These are phyloP conservation scores for Plagiodera versicolora DNA, from an alignment of 2,888 invertebrate genomes.

Conservation along the genomic window DNA sequence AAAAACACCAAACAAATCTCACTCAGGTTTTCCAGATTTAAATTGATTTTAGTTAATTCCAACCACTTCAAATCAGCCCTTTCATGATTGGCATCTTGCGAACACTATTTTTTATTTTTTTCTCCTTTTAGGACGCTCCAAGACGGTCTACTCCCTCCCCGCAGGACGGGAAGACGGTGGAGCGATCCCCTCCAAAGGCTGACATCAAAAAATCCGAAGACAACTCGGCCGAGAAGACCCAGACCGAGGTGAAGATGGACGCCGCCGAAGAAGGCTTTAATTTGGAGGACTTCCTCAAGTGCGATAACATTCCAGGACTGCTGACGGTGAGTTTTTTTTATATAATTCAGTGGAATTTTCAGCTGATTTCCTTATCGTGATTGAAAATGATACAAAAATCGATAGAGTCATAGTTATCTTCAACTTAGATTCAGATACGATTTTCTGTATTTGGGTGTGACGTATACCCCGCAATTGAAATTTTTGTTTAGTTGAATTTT, in stretches of 20 bases:
- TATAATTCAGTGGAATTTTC: not conserved
- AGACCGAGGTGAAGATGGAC: slow-evolving; percentile 14
- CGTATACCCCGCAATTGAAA: no score
- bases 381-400: no score
- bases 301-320: slow-evolving; percentile 74
- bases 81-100: no score
- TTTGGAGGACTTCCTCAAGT: slow-evolving; percentile 83
- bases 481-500: no score
- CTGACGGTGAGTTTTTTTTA: slow-evolving; percentile 62
- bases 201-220: slow-evolving; percentile 13
- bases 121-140: slow-evolving; percentile 14
- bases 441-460: no score
- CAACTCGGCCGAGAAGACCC: slow-evolving; percentile 22
- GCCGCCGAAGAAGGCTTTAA: slow-evolving; percentile 62
- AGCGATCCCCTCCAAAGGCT: not conserved
- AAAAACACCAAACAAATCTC: no score
- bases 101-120: not conserved
- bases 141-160: slow-evolving; percentile 23
- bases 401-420: no score
- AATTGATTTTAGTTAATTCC: no score
- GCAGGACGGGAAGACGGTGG: slow-evolving; percentile 18
- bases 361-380: no score
- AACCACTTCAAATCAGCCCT: no score
- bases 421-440: no score
- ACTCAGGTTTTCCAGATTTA: no score